These are phyloP conservation scores for Malurus alboscapulatus DNA, from an alignment of 2,113 vertebrate genomes.

Conservation along the genomic window DNA sequence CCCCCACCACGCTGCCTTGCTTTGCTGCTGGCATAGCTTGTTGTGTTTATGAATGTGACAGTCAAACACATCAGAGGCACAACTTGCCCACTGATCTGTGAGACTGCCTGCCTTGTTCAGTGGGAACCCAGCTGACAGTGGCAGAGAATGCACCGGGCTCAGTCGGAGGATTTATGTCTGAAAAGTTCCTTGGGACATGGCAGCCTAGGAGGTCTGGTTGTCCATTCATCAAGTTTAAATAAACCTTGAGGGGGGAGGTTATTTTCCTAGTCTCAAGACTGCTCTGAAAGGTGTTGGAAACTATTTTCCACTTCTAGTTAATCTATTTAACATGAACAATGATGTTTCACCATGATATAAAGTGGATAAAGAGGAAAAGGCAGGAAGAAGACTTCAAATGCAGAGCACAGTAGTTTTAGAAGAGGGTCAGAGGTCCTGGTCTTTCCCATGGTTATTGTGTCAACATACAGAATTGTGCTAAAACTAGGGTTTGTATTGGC, in stretches of 20 bases:
- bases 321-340: background rate
- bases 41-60: slow-evolving; percentile 69
- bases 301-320: background rate
- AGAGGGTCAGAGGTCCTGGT: background rate
- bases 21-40: slow-evolving; percentile 22
- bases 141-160: background rate
- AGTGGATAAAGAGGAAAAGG: background rate
- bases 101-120: slow-evolving; percentile 47
- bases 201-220: background rate
- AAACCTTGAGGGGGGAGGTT: background rate
- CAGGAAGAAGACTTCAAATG: background rate
- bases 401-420: background rate
- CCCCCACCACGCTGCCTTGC: background rate
- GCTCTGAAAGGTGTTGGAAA: background rate
- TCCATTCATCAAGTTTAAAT: background rate
- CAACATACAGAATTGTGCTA: background rate
- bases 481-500: background rate
- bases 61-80: slow-evolving; percentile 54
- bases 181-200: background rate
- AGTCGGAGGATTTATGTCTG: background rate
- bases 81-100: slow-evolving; percentile 69
- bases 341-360: background rate
- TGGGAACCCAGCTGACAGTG: slow-evolving; percentile 37
- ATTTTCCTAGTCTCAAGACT: background rate
- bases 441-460: background rate